Percentiles rank a stretch among this genome's conserved stretches.
These are phyloP conservation scores for Bedellia somnulentella DNA, from an alignment of 2,888 invertebrate genomes.

Conservation along the genomic window DNA sequence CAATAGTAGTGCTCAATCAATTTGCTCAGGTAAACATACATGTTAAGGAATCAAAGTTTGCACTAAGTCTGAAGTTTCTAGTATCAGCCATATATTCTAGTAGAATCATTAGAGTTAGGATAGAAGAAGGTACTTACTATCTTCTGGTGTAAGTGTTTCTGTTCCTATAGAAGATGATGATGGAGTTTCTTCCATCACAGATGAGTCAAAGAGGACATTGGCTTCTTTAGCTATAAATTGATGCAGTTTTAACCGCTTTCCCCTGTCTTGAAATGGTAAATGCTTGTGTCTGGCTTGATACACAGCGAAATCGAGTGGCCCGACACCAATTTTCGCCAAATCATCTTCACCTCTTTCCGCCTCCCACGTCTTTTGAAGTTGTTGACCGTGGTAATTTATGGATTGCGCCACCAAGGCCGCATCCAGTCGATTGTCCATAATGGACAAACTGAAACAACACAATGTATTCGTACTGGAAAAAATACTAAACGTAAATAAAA, in stretches of 20 bases:
- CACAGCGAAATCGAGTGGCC: constrained; percentile 68
- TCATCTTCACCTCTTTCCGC: constrained; percentile 80
- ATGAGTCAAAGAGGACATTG: constrained; percentile 69
- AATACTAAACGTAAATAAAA: too few relatives aligned
- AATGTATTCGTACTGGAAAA: too few relatives aligned
- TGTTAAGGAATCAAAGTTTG: too few relatives aligned
- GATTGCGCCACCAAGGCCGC: constrained; percentile 67
- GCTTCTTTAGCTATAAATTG: constrained; percentile 88
- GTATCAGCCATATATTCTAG: too few relatives aligned
- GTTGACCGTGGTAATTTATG: constrained; percentile 84
- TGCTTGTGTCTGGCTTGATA: constrained; percentile 80
- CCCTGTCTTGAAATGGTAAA: constrained; percentile 80
- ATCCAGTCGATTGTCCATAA: constrained; percentile 46
- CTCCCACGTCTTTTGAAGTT: constrained; percentile 86
- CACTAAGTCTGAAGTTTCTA: too few relatives aligned
- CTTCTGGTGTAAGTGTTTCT: constrained; percentile 56
- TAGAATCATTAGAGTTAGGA: too few relatives aligned
- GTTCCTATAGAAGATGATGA: constrained; percentile 50
- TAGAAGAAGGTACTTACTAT: too few relatives aligned
- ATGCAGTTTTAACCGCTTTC: constrained; percentile 80
- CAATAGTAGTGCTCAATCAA: too few relatives aligned
- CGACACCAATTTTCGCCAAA: constrained; percentile 63
- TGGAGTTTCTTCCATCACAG: constrained; percentile 45
- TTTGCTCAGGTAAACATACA: too few relatives aligned
- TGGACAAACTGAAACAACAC: constrained; percentile 2